Conservation (phyloP, 1,140 invertebrate species). For the Octopus sinensis region DNA sequence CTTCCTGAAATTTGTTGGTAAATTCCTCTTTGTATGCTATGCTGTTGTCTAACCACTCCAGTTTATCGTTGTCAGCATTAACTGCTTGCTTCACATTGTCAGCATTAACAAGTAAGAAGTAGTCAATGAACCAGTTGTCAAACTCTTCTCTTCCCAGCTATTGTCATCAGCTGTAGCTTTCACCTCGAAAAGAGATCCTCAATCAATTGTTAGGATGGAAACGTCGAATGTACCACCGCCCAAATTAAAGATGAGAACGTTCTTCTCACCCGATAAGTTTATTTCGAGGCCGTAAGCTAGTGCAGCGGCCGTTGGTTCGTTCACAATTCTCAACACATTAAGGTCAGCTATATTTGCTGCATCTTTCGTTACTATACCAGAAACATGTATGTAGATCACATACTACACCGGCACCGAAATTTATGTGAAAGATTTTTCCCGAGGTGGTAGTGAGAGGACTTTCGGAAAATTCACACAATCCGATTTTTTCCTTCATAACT, state of each 20-base stretch:
- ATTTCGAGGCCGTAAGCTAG: conserved; percentile 60
- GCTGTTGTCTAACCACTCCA: conserved; percentile 79
- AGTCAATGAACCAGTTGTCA: conserved; percentile 92
- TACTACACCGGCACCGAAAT: no score
- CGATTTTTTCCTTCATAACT: no score
- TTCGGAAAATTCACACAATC: no score
- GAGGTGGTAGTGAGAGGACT: no score
- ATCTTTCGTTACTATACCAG: conserved; percentile 53
- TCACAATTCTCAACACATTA: conserved; percentile 61
- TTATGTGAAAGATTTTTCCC: no score
- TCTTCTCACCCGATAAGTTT: conserved; percentile 46
- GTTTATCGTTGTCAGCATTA: conserved; percentile 86
- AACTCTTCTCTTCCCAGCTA: conserved; percentile 88
- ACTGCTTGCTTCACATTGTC: conserved; percentile 93
- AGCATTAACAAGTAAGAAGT: conserved; percentile 67
- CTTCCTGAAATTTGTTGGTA: conserved; percentile 71
- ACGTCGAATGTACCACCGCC: conserved; percentile 96
- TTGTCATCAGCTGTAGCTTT: conserved; percentile 91
- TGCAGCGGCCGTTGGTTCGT: conserved; percentile 60
- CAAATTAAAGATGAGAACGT: conserved; percentile 76
- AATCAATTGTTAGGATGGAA: conserved; percentile 87
- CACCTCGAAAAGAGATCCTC: conserved; percentile 75
- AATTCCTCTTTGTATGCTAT: conserved; percentile 89
- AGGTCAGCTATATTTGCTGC: conserved; percentile 57
- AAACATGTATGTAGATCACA: no score